Percentiles rank a stretch among this genome's conserved stretches.
Conservation (phyloP, 1,140 invertebrate species). For the Drosophila nikananu region DNA sequence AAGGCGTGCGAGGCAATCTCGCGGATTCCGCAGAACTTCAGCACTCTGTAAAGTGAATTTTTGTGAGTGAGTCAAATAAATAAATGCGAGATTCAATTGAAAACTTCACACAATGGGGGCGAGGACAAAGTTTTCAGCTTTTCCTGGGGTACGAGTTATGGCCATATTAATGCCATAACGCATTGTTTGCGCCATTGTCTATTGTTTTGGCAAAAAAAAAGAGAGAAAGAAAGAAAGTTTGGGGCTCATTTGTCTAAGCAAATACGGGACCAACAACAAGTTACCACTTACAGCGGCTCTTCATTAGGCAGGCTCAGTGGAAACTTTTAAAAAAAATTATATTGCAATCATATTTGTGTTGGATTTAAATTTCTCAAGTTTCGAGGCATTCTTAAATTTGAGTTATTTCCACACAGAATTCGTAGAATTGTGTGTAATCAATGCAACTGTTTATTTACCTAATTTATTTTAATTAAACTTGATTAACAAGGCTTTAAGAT, state of each 20-base stretch:
- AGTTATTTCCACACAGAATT: too few relatives aligned
- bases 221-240: constrained; percentile 19
- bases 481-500: background rate
- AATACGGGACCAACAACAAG: constrained; percentile 16
- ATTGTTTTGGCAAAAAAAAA: constrained; percentile 24
- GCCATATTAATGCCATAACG: constrained; percentile 35
- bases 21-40: constrained; percentile 78
- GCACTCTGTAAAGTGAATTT: constrained; percentile 56
- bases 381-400: too few relatives aligned
- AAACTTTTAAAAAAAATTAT: too few relatives aligned
- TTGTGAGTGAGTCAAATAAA: constrained; percentile 45
- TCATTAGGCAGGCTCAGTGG: background rate
- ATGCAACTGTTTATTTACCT: too few relatives aligned
- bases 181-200: constrained; percentile 33
- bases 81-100: constrained; percentile 62
- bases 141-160: constrained; percentile 3
- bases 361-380: background rate
- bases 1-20: constrained; percentile 69
- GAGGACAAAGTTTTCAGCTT: constrained; percentile 32
- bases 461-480: background rate
- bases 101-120: constrained; percentile 38
- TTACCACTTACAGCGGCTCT: constrained; percentile 1
- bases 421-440: too few relatives aligned
- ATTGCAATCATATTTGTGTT: background rate
- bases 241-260: constrained; percentile 36